These are phyloP conservation scores for Pygoscelis antarcticus DNA, from an alignment of 2,113 vertebrate genomes.

Conservation along the genomic window DNA sequence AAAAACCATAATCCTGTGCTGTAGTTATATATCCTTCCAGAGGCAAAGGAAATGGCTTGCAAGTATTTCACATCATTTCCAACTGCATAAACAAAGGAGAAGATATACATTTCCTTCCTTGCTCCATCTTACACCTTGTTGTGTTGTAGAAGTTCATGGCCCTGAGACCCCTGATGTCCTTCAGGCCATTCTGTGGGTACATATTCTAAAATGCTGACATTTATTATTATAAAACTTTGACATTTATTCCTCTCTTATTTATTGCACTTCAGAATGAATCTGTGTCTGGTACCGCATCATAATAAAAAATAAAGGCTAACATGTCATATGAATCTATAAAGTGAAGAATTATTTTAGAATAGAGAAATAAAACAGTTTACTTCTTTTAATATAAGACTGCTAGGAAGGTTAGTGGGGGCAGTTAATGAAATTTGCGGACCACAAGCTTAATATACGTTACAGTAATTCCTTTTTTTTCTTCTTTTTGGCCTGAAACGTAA, in stretches of 20 bases:
- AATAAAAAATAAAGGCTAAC: neutral
- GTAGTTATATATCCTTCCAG: neutral
- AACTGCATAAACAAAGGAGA: neutral
- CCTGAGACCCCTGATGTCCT: neutral
- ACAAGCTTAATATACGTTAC: neutral
- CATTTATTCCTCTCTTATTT: neutral
- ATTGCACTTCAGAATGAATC: neutral
- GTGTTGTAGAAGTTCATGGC: neutral
- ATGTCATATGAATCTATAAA: neutral
- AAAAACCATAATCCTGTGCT: neutral
- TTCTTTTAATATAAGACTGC: neutral
- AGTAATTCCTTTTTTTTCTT: neutral
- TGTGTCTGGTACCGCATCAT: neutral
- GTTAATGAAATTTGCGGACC: neutral
- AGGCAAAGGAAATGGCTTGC: neutral
- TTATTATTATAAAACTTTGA: neutral
- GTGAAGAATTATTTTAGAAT: neutral
- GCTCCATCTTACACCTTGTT: neutral
- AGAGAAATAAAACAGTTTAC: neutral
- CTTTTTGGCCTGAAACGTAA: neutral
- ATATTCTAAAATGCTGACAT: neutral
- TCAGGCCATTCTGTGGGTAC: neutral
- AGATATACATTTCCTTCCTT: neutral
- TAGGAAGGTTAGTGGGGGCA: neutral
- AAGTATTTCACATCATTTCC: neutral